Base-by-base conservation (phyloP, 1,140 invertebrate genomes). In the Probaryconus sp. region DNA sequence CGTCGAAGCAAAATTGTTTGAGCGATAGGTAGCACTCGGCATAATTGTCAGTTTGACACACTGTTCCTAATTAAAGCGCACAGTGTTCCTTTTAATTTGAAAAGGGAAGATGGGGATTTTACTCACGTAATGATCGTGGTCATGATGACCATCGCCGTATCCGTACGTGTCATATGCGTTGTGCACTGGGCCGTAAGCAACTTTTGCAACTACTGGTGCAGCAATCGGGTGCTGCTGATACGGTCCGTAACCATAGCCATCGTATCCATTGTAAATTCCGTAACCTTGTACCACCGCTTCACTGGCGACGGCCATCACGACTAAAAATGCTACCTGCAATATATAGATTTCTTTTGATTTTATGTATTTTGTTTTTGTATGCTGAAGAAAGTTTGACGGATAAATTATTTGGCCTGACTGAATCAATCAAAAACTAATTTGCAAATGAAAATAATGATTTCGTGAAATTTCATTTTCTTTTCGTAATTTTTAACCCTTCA, bases 41-140 rank as follows among this genome's bases (percentile, higher is more conserved):
- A 17, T 47, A 64, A 55, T 67, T 5, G 37, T 18, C 13, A 11
- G 45, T 28, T 64, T 20, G 31, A 38, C 42, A 7, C 33, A 26
- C 14, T 13, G 3, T 35, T 3, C 18, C 2, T 45, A 11, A 64
- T 65, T 72, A 72, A 18, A 20, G 21, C n/a, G 14, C 24, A 60
- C 38, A 67, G 40, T 30, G 9, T 47, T 43, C 42, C 21, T 63
- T 53, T 68, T 69, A 65, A 73, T 73, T 65, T 55, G 35, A 40
- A 14, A 65, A 63, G 17, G 13, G 50, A 43, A 58, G 33, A 48
- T 14, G 20, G 11, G 30, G 7, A 48, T 26, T 38, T 64, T 24
- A 47, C 78, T 79, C 35, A 78, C 78, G 37, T 81, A 77, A 28
- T 75, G 18, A 45, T 81, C 78, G 50, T 76, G 63, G 9, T 70